phyloP scores from a whole-genome alignment of 2,113 vertebrate genomes.

The Cryptomyrus ogoouensis region DNA sequence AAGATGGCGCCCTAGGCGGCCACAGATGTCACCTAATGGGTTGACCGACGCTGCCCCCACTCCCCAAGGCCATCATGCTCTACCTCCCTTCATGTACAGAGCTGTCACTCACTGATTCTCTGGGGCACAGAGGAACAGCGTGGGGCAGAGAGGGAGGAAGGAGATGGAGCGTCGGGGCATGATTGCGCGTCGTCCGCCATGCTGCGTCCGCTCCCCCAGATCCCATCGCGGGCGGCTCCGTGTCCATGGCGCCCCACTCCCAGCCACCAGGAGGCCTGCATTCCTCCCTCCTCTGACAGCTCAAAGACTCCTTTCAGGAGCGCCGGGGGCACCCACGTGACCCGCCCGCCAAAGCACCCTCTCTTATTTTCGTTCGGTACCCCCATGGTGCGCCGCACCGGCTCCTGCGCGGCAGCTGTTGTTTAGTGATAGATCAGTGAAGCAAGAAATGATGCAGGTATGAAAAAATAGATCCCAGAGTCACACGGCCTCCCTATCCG shows the following conservation, averaged over 20 bases:
- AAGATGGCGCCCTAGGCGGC: not conserved
- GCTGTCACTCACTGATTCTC: not conserved
- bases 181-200: constrained; percentile 35
- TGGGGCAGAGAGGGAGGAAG: constrained; percentile 26
- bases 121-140: not conserved
- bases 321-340: constrained; percentile 62
- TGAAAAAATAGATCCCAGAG: constrained; percentile 73
- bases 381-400: constrained; percentile 49
- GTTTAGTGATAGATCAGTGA: constrained; percentile 86
- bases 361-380: constrained; percentile 38
- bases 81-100: not conserved
- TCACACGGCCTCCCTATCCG: constrained; percentile 50
- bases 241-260: constrained; percentile 55
- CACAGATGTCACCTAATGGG: not conserved
- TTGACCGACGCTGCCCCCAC: not conserved
- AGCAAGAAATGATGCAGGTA: constrained; percentile 81
- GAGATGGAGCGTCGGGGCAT: constrained; percentile 48
- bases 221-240: constrained; percentile 61
- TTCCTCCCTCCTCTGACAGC: constrained; percentile 50
- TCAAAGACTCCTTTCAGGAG: constrained; percentile 53
- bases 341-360: constrained; percentile 56
- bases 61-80: not conserved
- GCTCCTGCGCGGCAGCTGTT: constrained; percentile 73
- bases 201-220: constrained; percentile 46
- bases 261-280: constrained; percentile 40